These are phyloP conservation scores for Melangyna quadrimaculata DNA, from an alignment of 2,888 invertebrate genomes.

Conservation along the genomic window DNA sequence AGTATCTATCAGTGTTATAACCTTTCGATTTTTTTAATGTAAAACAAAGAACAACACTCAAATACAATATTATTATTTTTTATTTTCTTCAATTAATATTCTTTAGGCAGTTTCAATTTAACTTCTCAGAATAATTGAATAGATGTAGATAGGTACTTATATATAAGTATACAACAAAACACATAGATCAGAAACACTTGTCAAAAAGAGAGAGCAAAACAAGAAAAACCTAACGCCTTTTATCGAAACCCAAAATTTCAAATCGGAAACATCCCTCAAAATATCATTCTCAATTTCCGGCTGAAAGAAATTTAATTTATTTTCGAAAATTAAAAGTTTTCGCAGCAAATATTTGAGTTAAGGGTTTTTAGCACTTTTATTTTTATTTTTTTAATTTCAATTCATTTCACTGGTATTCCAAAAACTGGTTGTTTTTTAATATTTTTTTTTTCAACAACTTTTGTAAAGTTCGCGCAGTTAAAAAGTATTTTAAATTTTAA, in stretches of 20 bases:
- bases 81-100: constrained; percentile 62
- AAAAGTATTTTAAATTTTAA: not conserved
- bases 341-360: not conserved
- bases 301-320: not conserved
- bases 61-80: too few relatives aligned
- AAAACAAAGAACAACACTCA: constrained; percentile 24
- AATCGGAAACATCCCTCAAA: constrained; percentile 57
- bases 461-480: not conserved
- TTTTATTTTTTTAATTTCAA: constrained; percentile 1
- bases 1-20: constrained; percentile 56
- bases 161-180: too few relatives aligned
- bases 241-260: constrained; percentile 13
- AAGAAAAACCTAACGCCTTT: constrained; percentile 17
- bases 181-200: constrained; percentile 43
- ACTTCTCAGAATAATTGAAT: constrained; percentile 37
- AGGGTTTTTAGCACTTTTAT: constrained; percentile 9
- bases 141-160: too few relatives aligned
- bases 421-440: not conserved
- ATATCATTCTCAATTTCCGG: constrained; percentile 56
- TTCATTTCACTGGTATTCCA: constrained; percentile 61
- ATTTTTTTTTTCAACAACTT: not conserved
- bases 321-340: not conserved
- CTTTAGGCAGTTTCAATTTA: constrained; percentile 55
- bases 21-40: constrained; percentile 32
- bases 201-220: not conserved